Percentiles rank a stretch among this genome's conserved stretches.
Conservation (phyloP, 2,888 invertebrate genomes). For the Lasius platythorax region DNA sequence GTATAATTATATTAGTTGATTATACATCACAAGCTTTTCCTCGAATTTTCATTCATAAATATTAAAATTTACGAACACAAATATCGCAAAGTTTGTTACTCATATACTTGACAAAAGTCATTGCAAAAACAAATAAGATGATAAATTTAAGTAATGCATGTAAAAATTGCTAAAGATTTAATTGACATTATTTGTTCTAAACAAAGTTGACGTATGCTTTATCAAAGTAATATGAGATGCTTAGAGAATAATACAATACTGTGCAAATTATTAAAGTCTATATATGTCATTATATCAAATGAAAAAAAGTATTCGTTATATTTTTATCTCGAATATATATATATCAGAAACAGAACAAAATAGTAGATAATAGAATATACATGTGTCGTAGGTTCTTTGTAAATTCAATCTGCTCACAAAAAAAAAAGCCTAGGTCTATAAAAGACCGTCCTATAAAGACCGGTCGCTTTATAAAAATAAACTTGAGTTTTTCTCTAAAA, state of each 20-base stretch:
- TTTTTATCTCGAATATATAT: neutral
- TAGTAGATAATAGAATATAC: neutral
- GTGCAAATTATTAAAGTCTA: neutral
- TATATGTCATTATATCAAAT: neutral
- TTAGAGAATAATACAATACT: neutral
- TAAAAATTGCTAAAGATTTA: neutral
- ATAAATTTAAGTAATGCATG: neutral
- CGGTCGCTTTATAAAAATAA: neutral
- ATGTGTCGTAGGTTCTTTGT: neutral
- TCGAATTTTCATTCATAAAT: conserved; percentile 7
- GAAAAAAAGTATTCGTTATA: neutral
- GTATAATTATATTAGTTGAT: neutral
- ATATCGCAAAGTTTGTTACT: neutral
- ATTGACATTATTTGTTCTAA: neutral
- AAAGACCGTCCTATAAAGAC: neutral
- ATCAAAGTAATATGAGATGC: neutral
- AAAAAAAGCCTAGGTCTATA: neutral
- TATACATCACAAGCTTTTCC: neutral
- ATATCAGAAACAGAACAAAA: neutral
- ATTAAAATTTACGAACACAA: neutral
- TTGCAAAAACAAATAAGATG: neutral
- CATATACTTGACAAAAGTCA: neutral
- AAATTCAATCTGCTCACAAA: neutral
- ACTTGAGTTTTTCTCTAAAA: neutral
- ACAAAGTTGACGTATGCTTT: neutral